Base-by-base conservation (phyloP, 30 jellyfish, hydroid and myxozoan species). In the Clytia hemisphaerica region DNA sequence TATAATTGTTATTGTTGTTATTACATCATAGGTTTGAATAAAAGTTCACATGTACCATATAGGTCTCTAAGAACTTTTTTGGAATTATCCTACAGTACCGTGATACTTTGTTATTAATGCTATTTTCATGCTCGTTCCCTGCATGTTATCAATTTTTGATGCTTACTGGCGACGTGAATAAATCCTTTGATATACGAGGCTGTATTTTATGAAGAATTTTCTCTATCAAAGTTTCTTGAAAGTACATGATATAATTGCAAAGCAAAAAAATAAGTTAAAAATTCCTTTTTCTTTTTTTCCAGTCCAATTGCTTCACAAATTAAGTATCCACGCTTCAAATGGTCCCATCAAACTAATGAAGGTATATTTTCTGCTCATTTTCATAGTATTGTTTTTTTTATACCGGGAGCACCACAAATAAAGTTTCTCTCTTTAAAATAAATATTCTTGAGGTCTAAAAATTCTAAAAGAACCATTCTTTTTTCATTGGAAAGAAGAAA, bases 251-350 rank as follows among this genome's bases (percentile, higher is more conserved):
- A n/a, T n/a, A n/a, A n/a, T 42, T 42, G n/a, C 53, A 42, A 12
- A 42, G 15, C 53, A 42, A n/a, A 12, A 42, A 9, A 42, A 12
- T 42, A 58, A 58, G 38, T 24, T 60, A 6, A 7, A 9, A 47
- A 77, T 45, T 40, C 7, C 6, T 1, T 18, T 19, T 33, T 26
- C 10, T 59, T 38, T 15, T 38, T 46, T 54, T 85, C 18, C 48
- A 88, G 97, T 88, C 36, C 97, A 88, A 69, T 74, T 88, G 29
- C 85, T 88, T 9, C 97, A 88, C 66, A 81, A 82, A 61, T 77
- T 88, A 30, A 80, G 95, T 49, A 88, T 88, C 32, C 94, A 82
- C 59, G 97, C 97, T 31, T 38, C 90, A 26, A 74, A 82, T 37
- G 95, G 95, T 32, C 85, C 89, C 18, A 79, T 73, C 60, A 81